phyloP scores from a whole-genome alignment of 2,797 vertebrate species.

The Kryptopterus vitreolus region DNA sequence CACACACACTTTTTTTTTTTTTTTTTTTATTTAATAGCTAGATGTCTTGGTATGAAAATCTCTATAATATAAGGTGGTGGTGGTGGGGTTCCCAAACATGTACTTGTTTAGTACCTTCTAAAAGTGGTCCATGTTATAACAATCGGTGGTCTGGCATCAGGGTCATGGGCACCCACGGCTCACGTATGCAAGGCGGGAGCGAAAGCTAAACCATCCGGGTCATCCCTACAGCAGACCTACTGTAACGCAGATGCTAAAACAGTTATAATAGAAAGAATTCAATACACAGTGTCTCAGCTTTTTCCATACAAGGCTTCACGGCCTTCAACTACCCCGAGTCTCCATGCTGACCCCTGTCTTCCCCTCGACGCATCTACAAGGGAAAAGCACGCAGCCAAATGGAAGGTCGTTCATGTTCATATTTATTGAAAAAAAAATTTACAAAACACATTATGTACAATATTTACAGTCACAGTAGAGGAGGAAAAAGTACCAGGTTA shows the following conservation, averaged over 20 bases:
- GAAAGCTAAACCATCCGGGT: too few species aligned
- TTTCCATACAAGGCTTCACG: neutral
- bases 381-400: neutral
- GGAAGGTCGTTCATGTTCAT: neutral
- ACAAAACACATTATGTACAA: constrained; percentile 26
- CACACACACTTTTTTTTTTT: too few species aligned
- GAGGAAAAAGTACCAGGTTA: constrained; percentile 51
- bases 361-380: neutral
- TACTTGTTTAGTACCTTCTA: neutral
- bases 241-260: too few species aligned
- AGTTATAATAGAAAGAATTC: neutral
- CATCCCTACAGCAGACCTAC: too few species aligned
- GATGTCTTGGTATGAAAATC: too few species aligned
- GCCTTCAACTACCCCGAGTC: neutral
- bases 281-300: too few species aligned
- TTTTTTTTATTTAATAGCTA: too few species aligned
- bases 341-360: too few species aligned
- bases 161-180: too few species aligned
- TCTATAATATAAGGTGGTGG: too few species aligned
- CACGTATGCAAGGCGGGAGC: too few species aligned
- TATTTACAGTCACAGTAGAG: constrained; percentile 44
- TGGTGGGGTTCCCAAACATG: too few species aligned
- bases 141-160: neutral
- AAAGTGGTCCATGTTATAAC: neutral
- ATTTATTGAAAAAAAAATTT: constrained; percentile 20